Conservation (phyloP, 2,888 invertebrate species). For the Diaperis boleti region DNA sequence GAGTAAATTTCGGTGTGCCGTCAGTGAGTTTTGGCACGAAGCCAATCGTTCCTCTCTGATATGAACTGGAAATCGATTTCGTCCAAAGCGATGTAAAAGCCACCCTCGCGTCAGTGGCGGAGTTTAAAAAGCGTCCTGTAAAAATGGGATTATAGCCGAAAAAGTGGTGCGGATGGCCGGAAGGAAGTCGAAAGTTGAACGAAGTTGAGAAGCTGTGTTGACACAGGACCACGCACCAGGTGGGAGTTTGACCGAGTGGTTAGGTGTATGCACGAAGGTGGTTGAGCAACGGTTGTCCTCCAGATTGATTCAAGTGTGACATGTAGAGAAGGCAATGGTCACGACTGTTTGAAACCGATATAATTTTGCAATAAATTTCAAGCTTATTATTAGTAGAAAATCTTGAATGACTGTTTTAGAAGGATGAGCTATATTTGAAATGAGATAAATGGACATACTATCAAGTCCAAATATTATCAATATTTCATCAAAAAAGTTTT, state of each 20-base stretch:
- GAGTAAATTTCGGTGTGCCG: conserved; percentile 42
- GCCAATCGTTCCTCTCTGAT: conserved; percentile 53
- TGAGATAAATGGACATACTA: too few species aligned
- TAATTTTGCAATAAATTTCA: too few species aligned
- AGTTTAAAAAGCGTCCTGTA: conserved; percentile 49
- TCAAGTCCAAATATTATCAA: too few species aligned
- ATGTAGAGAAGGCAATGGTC: too few species aligned
- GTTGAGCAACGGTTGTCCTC: too few species aligned
- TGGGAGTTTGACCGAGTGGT: background rate
- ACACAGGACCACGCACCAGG: conserved; percentile 23
- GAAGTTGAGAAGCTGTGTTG: conserved; percentile 21
- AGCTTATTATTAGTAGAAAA: too few species aligned
- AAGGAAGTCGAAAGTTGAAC: conserved; percentile 34
- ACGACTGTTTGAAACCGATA: too few species aligned
- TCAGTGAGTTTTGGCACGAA: conserved; percentile 53
- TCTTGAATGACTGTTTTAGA: too few species aligned
- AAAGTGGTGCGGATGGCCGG: conserved; percentile 36
- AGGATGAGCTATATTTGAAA: too few species aligned
- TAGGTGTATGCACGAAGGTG: too few species aligned
- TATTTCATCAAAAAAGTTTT: too few species aligned
- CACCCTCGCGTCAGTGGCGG: conserved; percentile 43
- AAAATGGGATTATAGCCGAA: conserved; percentile 51
- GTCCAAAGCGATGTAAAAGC: conserved; percentile 49
- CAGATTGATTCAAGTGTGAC: too few species aligned
- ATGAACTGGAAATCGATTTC: conserved; percentile 55